phyloP scores from a whole-genome alignment of 2,113 vertebrate species.

The Peromyscus leucopus region DNA sequence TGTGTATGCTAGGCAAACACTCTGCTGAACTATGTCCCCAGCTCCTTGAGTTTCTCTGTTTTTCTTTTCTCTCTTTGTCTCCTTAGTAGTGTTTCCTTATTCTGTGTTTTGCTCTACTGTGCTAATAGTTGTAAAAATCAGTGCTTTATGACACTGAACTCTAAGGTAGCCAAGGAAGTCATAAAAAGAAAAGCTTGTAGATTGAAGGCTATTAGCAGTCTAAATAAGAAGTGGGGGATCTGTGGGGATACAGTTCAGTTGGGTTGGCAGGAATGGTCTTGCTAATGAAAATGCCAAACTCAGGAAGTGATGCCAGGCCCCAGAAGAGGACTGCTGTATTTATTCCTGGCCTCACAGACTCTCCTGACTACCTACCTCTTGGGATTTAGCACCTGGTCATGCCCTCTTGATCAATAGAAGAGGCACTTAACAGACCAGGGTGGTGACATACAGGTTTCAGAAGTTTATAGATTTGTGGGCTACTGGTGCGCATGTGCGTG shows the following conservation, averaged over 20 bases:
- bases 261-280: not conserved
- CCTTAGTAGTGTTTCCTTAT: not conserved
- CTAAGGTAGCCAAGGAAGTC: constrained; percentile 41
- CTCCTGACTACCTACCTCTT: not conserved
- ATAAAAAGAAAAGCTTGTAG: constrained; percentile 23
- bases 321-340: not conserved
- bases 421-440: not conserved
- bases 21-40: not conserved
- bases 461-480: not conserved
- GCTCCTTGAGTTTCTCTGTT: constrained; percentile 27
- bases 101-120: not conserved
- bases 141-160: constrained; percentile 59
- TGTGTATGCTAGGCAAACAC: not conserved
- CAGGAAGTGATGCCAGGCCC: not conserved
- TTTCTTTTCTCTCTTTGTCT: constrained; percentile 11
- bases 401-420: constrained; percentile 13
- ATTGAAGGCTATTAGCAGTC: constrained; percentile 43
- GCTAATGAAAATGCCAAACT: constrained; percentile 22
- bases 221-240: constrained; percentile 39
- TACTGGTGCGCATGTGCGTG: not conserved
- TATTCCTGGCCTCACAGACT: not conserved
- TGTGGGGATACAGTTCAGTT: constrained; percentile 2
- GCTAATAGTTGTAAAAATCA: not conserved
- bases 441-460: not conserved
- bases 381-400: not conserved